Base-by-base conservation (phyloP, 2,797 vertebrate species). In the Catostomus latipinnis region DNA sequence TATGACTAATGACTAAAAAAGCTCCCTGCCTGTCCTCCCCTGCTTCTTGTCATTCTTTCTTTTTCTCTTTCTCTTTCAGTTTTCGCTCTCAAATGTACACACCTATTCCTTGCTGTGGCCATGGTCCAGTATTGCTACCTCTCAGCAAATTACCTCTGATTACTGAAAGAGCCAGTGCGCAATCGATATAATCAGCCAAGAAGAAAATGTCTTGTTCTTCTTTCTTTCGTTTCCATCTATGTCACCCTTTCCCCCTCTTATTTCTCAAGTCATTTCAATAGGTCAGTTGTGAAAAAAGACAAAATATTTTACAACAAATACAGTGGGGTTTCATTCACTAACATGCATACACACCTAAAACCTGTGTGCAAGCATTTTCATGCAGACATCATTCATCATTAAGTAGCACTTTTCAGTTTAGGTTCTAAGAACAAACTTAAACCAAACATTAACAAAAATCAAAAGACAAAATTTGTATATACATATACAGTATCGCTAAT, bases 91-190 rank as follows among this genome's bases (percentile, higher is more conserved):
- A 72, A 54, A 54, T 43, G 72, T 74, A 46, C 65, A 70, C 16
- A 49, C 49, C 81, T 34, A 78, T 12, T 56, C 46, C 8, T 16
- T 34, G 58, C 63, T 70, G 67, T 75, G 69, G 70, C 70, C 58
- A 69, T 68, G 75, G 56, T 70, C 52, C 52, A 80, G 78, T 75
- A 72, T 48, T 6, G 62, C 67, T 79, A 70, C 81, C 82, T 83
- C 72, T 79, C 81, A 81, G 82, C 79, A 83, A 85, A 85, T 83
- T 83, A 76, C 76, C 76, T 80, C 62, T 74, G 74, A 85, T 86
- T 82, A 86, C 73, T 70, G 76, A 81, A 74, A 83, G 78, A 76
- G 63, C 68, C 81, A 65, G 72, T 67, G 52, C 52, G 13, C 53
- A 82, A 83, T 86, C 84, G 82, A 83, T 86, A 83, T 56, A 62